These are phyloP conservation scores for Scartelaos histophorus DNA, from an alignment of 2,113 vertebrate genomes.

Conservation along the genomic window DNA sequence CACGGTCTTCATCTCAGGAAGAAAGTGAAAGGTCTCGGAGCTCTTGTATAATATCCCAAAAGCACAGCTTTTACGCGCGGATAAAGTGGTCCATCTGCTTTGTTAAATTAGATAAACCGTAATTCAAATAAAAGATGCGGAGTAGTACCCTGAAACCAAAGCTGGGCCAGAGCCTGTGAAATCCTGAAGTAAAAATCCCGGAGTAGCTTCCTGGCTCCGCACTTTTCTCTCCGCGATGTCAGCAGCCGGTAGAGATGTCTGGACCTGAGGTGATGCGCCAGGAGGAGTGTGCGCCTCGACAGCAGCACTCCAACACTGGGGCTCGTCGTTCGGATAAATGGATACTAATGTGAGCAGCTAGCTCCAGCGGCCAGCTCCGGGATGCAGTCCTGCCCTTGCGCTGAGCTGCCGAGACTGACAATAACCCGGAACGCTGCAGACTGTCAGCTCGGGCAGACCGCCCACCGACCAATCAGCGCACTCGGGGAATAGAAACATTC, in stretches of 20 bases:
- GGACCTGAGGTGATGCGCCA: slow-evolving; percentile 41
- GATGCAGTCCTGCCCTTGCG: slow-evolving; percentile 69
- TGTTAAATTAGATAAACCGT: slow-evolving; percentile 24
- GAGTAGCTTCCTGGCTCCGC: slow-evolving; percentile 65
- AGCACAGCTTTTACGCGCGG: slow-evolving; percentile 63
- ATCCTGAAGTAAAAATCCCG: slow-evolving; percentile 69
- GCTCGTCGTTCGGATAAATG: slow-evolving; percentile 43
- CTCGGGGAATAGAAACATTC: slow-evolving; percentile 74
- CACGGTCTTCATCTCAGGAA: slow-evolving; percentile 52
- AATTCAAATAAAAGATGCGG: slow-evolving; percentile 24
- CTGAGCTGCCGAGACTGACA: slow-evolving; percentile 81
- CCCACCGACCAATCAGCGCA: slow-evolving; percentile 79
- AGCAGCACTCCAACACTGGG: slow-evolving; percentile 27
- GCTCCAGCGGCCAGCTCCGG: slow-evolving; percentile 66
- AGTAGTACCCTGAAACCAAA: slow-evolving; percentile 56
- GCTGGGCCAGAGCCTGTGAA: slow-evolving; percentile 49
- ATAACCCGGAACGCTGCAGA: slow-evolving; percentile 82
- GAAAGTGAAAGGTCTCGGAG: slow-evolving; percentile 54
- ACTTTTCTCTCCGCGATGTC: slow-evolving; percentile 74
- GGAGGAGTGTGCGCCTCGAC: slow-evolving; percentile 23
- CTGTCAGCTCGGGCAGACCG: slow-evolving; percentile 72
- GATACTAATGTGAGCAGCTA: slow-evolving; percentile 46
- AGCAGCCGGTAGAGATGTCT: slow-evolving; percentile 63
- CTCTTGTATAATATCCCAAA: slow-evolving; percentile 57
- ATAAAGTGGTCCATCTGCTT: slow-evolving; percentile 54